A percentile compares a stretch with the other conserved stretches of the same genome.
phyloP scores from a whole-genome alignment of 37 sponge, comb jelly and placozoan species.

The Haliclona indistincta region DNA sequence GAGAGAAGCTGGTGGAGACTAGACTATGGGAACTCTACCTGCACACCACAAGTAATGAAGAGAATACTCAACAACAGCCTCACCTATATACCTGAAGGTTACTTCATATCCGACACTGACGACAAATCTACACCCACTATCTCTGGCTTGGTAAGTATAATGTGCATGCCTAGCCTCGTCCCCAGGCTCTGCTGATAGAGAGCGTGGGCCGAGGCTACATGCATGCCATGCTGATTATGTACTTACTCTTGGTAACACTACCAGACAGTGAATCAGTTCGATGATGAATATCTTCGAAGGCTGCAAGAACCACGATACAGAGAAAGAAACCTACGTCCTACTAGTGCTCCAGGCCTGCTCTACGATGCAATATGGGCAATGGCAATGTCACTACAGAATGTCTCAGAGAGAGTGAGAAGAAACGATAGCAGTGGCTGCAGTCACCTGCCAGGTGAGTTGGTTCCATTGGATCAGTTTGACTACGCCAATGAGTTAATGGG shows the following conservation, averaged over 20 bases:
- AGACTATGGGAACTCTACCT: background rate
- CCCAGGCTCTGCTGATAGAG: no score
- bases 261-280: background rate
- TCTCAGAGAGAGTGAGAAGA: background rate
- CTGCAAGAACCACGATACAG: no score
- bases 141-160: constrained; percentile 3
- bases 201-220: no score
- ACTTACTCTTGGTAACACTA: no score
- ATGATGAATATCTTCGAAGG: background rate
- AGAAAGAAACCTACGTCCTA: background rate
- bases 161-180: no score
- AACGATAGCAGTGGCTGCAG: constrained; percentile 7
- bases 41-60: background rate
- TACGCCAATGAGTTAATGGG: constrained; percentile 7
- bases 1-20: background rate
- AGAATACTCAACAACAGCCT: background rate
- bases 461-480: constrained; percentile 16
- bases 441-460: constrained; percentile 2
- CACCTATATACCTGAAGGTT: background rate
- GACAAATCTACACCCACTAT: background rate
- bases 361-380: constrained; percentile 21
- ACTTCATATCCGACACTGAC: background rate
- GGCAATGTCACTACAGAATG: constrained; percentile 2
- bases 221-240: no score
- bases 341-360: background rate